Percentiles rank a stretch among this genome's conserved stretches.
Evolutionary conservation across 1,140 invertebrate genomes (phyloP).

Genomic region (Drosophila quadrilineata): DNA sequence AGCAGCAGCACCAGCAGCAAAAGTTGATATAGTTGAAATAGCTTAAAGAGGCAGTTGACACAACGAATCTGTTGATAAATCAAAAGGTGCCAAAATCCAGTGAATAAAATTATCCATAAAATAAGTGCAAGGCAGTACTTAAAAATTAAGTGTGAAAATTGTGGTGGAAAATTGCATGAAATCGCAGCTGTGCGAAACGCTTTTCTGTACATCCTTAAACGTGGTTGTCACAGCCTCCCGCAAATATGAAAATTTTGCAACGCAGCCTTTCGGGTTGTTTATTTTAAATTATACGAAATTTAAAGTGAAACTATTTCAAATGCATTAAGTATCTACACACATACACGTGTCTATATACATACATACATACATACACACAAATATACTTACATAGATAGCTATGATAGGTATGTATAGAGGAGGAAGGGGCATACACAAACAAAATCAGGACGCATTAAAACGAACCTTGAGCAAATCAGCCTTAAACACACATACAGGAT

Average conservation of each 20-base stretch:
- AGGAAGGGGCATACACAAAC: constrained; percentile 50
- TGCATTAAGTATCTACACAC: constrained; percentile 50
- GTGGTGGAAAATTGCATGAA: constrained; percentile 4
- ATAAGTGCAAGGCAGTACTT: background rate
- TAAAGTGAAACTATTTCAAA: constrained; percentile 30
- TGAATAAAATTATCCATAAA: background rate
- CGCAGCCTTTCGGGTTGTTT: constrained; percentile 9
- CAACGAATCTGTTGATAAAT: constrained; percentile 33
- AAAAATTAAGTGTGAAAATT: constrained; percentile 14
- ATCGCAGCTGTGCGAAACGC: background rate
- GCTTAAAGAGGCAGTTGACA: constrained; percentile 16
- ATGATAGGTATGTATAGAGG: no score
- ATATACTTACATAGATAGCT: background rate
- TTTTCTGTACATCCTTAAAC: constrained; percentile 43
- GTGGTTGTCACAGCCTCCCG: constrained; percentile 44
- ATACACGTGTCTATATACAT: background rate
- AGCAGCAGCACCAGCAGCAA: constrained; percentile 24
- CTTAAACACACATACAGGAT: constrained; percentile 57
- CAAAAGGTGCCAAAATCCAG: constrained; percentile 41
- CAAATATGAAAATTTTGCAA: constrained; percentile 22
- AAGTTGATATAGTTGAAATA: constrained; percentile 16
- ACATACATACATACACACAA: constrained; percentile 34
- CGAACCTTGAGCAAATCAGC: constrained; percentile 69
- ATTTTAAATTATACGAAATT: constrained; percentile 52
- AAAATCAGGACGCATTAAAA: constrained; percentile 69